These are phyloP conservation scores for Triplophysa siluroides DNA, from an alignment of 2,113 vertebrate species.

Conservation along the genomic window DNA sequence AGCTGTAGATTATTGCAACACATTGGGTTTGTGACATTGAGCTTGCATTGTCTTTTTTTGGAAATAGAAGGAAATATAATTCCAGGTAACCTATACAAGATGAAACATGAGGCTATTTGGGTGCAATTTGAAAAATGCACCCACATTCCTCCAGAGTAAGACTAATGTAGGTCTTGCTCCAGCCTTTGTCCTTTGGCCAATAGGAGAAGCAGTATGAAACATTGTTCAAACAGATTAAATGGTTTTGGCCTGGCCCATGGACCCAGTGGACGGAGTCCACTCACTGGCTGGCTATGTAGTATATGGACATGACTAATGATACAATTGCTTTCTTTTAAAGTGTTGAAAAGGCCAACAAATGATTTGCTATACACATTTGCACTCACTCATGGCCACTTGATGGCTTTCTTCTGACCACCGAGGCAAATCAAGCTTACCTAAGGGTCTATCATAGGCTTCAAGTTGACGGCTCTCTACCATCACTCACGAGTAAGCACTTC, in stretches of 20 bases:
- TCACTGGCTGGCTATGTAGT: slow-evolving; percentile 28
- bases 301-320: slow-evolving; percentile 41
- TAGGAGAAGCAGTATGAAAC: neutral
- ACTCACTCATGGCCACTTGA: slow-evolving; percentile 40
- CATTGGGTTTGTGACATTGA: neutral
- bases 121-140: neutral
- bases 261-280: slow-evolving; percentile 23
- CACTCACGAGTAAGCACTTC: slow-evolving; percentile 22
- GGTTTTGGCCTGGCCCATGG: slow-evolving; percentile 30
- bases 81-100: neutral
- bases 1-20: neutral
- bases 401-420: slow-evolving; percentile 37
- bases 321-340: slow-evolving; percentile 24
- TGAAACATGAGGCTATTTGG: neutral
- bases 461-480: slow-evolving; percentile 11
- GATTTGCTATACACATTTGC: slow-evolving; percentile 48
- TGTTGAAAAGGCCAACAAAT: slow-evolving; percentile 32
- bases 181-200: neutral
- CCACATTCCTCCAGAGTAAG: too few relatives aligned
- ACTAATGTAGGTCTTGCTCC: neutral
- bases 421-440: slow-evolving; percentile 22
- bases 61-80: neutral
- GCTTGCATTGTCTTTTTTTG: neutral
- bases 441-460: slow-evolving; percentile 20
- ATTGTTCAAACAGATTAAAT: slow-evolving; percentile 34